Evolutionary conservation across 1,140 invertebrate species (phyloP), one percentile per base, ranked within the genome.

Genomic region (Heliconius hewitsoni): DNA sequence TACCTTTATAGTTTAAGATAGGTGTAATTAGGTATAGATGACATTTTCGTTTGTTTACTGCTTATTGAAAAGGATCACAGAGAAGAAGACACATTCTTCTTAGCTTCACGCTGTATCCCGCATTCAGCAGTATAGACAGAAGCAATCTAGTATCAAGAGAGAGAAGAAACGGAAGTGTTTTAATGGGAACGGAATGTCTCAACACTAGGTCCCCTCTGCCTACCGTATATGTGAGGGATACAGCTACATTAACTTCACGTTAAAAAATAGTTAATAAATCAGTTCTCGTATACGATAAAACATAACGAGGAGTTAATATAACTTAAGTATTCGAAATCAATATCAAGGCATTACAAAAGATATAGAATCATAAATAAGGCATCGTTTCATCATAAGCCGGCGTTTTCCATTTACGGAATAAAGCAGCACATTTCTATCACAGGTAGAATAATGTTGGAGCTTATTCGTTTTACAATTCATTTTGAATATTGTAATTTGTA

Each of bases 301-400:
- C 18, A 52, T 19, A 8, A 52, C 6, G 18, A 2, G 16, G 18
- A 52, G 18, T 19, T 19, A 52, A 52, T 52, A 52, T 18, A 52
- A 60, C 55, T 66, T 11, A 66, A 66, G 27, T 66, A 66, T 66
- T 66, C 27, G 0, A 66, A 66, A 66, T 66, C 60, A 66, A 66
- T 66, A 66, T 66, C 3, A 5, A 1, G 27, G 23, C 60, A 66
- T 27, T 66, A 30, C 60, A 66, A 66, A 16, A 66, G 60, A 66
- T 66, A 57, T 23, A 66, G 60, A 66, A 13, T 66, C 60, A 66
- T 66, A 66, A 66, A 66, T 66, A 66, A 66, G n/a, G 23, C 60
- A 30, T 27, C 60, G 60, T 66, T 30, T 66, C 60, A 66, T 66
- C 60, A 66, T 66, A 30, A 66, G 27, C 60, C 27, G 27, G 60